Conservation (phyloP, 2,888 invertebrate species). For the Hirtodrosophila trivittata region DNA sequence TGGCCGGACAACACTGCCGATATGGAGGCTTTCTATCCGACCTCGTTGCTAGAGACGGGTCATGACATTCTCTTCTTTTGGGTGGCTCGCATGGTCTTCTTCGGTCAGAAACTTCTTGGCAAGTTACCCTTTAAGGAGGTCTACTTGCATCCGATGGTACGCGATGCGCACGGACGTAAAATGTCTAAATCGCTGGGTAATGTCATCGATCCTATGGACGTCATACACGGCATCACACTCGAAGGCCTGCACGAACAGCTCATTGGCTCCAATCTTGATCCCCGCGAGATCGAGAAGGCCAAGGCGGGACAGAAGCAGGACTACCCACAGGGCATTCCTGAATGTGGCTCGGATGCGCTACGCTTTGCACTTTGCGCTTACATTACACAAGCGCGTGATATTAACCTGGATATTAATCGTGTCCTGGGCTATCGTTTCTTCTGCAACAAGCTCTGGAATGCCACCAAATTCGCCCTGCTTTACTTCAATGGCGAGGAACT, state of each 20-base stretch:
- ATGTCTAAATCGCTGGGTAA: constrained; percentile 99
- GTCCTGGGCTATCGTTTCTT: constrained; percentile 98
- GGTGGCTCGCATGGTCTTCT: constrained; percentile 99
- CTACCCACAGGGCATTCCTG: constrained; percentile 96
- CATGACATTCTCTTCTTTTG: constrained; percentile 99
- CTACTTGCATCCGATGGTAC: constrained; percentile 97
- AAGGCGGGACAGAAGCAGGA: constrained; percentile 90
- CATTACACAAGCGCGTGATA: constrained; percentile 94
- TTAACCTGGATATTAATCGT: constrained; percentile 97
- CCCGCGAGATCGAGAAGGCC: constrained; percentile 91
- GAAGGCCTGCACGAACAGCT: constrained; percentile 91
- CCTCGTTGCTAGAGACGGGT: constrained; percentile 96
- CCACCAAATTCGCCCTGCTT: constrained; percentile 94
- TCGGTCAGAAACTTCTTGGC: constrained; percentile 94
- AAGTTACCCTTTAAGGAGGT: constrained; percentile 96
- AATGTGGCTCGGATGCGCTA: constrained; percentile 88
- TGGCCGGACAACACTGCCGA: constrained; percentile 94
- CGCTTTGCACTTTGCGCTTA: constrained; percentile 95
- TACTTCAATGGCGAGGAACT: constrained; percentile 87
- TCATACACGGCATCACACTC: constrained; percentile 93
- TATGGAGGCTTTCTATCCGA: constrained; percentile 94
- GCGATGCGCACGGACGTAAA: constrained; percentile 99
- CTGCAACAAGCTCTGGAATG: constrained; percentile 99
- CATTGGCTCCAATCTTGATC: constrained; percentile 91
- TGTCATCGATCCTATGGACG: constrained; percentile 98